Conservation (phyloP, 2,888 invertebrate genomes). For the Epirrhoe tristata region DNA sequence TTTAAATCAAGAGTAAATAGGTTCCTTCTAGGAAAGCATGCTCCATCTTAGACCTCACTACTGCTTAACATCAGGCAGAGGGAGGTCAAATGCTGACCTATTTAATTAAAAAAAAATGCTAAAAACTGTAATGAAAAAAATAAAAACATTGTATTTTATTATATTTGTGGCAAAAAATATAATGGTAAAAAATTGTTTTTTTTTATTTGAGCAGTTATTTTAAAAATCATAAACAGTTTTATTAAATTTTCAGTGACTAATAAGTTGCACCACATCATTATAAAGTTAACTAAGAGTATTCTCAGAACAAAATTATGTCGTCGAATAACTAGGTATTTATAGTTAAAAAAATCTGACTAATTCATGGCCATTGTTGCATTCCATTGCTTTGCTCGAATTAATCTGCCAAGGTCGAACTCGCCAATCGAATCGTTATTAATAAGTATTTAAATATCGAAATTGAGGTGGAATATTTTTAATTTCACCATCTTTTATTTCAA, state of each 20-base stretch:
- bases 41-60: too few species aligned
- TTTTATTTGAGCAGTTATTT: too few species aligned
- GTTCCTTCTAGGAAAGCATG: too few species aligned
- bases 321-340: constrained; percentile 22
- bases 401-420: constrained; percentile 60
- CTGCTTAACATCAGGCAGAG: too few species aligned
- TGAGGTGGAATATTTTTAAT: not conserved
- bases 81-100: too few species aligned
- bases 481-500: constrained; percentile 3
- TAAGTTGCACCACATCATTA: constrained; percentile 13
- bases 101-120: too few species aligned
- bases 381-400: constrained; percentile 58
- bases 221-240: too few species aligned
- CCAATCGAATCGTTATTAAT: constrained; percentile 19
- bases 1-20: too few species aligned
- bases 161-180: too few species aligned
- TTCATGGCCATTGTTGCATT: constrained; percentile 68
- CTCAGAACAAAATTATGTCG: constrained; percentile 31
- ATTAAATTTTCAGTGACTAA: constrained; percentile 25
- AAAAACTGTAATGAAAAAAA: too few species aligned
- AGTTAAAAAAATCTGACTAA: constrained; percentile 46
- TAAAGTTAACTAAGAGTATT: constrained; percentile 16
- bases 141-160: too few species aligned
- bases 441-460: constrained; percentile 12
- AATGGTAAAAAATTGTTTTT: too few species aligned